phyloP scores from a whole-genome alignment of 2,797 vertebrate genomes.

The Martes flavigula region DNA sequence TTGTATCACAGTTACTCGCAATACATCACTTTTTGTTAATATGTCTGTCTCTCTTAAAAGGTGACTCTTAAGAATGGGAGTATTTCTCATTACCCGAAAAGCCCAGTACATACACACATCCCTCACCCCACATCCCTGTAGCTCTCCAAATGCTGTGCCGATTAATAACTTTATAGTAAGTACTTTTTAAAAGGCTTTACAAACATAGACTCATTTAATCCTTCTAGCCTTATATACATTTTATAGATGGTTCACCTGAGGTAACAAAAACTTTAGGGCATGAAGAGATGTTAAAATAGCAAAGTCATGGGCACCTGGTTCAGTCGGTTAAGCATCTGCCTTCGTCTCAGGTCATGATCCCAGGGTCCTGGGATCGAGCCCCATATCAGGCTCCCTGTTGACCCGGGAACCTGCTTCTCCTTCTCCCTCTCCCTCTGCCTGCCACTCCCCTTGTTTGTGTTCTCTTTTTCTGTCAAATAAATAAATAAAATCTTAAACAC shows the following conservation, averaged over 20 bases:
- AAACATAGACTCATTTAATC: background rate
- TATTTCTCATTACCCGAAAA: constrained; percentile 11
- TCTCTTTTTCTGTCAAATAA: background rate
- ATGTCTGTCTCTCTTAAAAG: background rate
- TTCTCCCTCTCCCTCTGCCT: background rate
- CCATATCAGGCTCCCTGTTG: no score
- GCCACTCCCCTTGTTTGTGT: background rate
- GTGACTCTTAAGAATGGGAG: background rate
- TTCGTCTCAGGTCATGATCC: no score
- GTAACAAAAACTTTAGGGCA: background rate
- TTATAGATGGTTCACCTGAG: background rate
- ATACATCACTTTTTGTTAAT: background rate
- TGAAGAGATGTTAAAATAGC: constrained; percentile 22
- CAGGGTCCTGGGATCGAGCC: no score
- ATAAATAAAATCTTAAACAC: background rate
- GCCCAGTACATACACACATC: background rate
- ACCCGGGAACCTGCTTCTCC: background rate
- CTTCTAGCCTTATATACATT: background rate
- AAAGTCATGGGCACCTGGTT: background rate
- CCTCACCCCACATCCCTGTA: background rate
- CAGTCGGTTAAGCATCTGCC: no score
- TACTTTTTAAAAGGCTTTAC: background rate
- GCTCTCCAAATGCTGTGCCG: background rate
- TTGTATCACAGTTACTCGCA: background rate
- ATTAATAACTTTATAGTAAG: background rate